These are phyloP conservation scores for Thunnus albacares DNA, from an alignment of 2,797 vertebrate genomes.

Conservation along the genomic window DNA sequence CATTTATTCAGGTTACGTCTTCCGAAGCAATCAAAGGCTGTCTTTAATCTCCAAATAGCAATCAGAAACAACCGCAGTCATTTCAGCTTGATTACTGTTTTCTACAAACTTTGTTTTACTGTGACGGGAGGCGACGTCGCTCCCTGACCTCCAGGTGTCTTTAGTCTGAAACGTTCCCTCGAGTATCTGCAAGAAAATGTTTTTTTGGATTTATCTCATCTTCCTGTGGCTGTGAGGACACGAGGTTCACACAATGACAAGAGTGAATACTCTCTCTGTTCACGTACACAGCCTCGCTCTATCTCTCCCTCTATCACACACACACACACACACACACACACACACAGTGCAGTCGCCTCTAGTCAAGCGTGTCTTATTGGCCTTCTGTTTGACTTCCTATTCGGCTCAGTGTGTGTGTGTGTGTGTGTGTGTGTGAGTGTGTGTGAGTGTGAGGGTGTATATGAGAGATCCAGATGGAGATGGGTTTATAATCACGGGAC, in stretches of 20 bases:
- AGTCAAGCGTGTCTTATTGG: slow-evolving; percentile 81
- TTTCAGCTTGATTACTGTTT: slow-evolving; percentile 10
- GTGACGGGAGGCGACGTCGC: no score
- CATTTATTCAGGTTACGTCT: not conserved
- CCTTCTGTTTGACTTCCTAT: slow-evolving; percentile 82
- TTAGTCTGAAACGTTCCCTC: slow-evolving; percentile 38
- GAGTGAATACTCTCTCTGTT: slow-evolving; percentile 54
- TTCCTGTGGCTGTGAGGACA: slow-evolving; percentile 57
- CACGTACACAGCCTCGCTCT: slow-evolving; percentile 43
- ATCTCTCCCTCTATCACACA: slow-evolving; percentile 35
- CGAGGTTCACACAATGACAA: slow-evolving; percentile 63
- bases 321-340: slow-evolving; percentile 42
- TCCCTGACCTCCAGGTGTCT: slow-evolving; percentile 65
- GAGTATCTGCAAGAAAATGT: slow-evolving; percentile 45
- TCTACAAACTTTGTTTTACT: slow-evolving; percentile 15
- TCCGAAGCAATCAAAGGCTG: not conserved
- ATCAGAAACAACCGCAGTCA: slow-evolving; percentile 3
- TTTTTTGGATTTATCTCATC: slow-evolving; percentile 62
- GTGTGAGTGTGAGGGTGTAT: slow-evolving; percentile 32
- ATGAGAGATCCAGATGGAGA: slow-evolving; percentile 77
- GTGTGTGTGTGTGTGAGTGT: slow-evolving; percentile 32
- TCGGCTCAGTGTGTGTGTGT: slow-evolving; percentile 52
- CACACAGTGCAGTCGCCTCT: slow-evolving; percentile 60
- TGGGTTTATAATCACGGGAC: slow-evolving; percentile 79
- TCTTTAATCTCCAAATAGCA: not conserved